These are phyloP conservation scores for Lapara coniferarum DNA, from an alignment of 2,888 invertebrate species.

Conservation along the genomic window DNA sequence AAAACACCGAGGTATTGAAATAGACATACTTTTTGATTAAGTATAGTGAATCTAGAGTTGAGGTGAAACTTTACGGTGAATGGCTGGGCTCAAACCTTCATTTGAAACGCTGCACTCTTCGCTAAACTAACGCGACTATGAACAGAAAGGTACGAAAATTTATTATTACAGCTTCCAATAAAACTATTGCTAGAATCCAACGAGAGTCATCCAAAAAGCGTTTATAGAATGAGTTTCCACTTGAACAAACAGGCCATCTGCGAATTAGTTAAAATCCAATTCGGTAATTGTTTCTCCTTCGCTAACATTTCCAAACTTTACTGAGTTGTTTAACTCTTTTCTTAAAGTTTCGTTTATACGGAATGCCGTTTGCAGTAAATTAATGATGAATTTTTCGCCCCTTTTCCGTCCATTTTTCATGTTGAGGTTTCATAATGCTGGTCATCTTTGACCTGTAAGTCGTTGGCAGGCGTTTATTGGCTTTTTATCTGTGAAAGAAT, in stretches of 20 bases:
- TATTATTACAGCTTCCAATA: neutral
- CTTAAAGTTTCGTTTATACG: conserved; percentile 56
- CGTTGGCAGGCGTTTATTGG: conserved; percentile 15
- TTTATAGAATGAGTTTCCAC: conserved; percentile 21
- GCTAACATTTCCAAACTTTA: conserved; percentile 53
- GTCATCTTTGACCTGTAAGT: conserved; percentile 35
- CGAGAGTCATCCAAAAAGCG: neutral
- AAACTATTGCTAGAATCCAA: neutral
- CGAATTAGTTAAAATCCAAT: conserved; percentile 56
- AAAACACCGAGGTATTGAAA: too few relatives aligned
- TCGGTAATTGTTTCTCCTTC: conserved; percentile 67
- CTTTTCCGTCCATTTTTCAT: conserved; percentile 41
- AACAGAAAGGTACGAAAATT: conserved; percentile 27
- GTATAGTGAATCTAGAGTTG: too few relatives aligned
- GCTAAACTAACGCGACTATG: neutral
- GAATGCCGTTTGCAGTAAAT: conserved; percentile 73
- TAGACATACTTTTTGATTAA: too few relatives aligned
- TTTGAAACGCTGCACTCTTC: too few relatives aligned
- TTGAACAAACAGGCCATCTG: conserved; percentile 39
- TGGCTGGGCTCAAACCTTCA: too few relatives aligned
- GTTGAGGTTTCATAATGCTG: conserved; percentile 41
- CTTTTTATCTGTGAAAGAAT: neutral
- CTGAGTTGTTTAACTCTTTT: conserved; percentile 64
- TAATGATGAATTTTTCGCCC: conserved; percentile 60
- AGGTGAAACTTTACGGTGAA: too few relatives aligned